phyloP scores from a whole-genome alignment of 1,140 invertebrate species.

The Pentalonia nigronervosa region DNA sequence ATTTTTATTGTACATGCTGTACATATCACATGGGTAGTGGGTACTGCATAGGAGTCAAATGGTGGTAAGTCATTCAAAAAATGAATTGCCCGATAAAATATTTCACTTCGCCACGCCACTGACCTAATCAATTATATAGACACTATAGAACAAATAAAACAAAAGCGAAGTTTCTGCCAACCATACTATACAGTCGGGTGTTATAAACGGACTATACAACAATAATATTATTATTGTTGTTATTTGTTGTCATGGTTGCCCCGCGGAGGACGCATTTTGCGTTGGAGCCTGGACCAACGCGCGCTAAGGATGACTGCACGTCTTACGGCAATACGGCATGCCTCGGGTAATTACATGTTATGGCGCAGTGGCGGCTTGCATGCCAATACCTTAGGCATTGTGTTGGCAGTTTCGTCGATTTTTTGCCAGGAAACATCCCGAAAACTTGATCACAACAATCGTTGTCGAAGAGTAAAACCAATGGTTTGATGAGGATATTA shows the following conservation, averaged over 20 bases:
- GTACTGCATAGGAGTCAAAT: too few relatives aligned
- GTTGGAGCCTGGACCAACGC: not conserved
- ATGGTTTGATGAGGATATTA: not conserved
- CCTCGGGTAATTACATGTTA: not conserved
- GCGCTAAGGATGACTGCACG: not conserved
- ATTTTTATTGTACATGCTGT: too few relatives aligned
- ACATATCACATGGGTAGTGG: too few relatives aligned
- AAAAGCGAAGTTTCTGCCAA: not conserved
- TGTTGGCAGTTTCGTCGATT: not conserved
- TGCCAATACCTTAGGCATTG: conserved; percentile 3
- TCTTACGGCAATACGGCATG: not conserved
- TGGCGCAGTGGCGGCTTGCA: not conserved
- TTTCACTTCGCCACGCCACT: too few relatives aligned
- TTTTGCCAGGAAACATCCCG: not conserved
- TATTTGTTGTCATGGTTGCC: not conserved
- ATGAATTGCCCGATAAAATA: too few relatives aligned
- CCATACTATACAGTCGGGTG: not conserved
- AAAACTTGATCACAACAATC: conserved; percentile 10
- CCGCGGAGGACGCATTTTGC: not conserved
- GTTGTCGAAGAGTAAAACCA: not conserved
- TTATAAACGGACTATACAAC: not conserved
- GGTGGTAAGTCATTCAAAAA: too few relatives aligned
- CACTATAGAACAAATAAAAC: not conserved
- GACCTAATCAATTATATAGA: not conserved
- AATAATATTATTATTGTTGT: not conserved